These are phyloP conservation scores for Tenualosa thibaudeaui DNA, from an alignment of 2,797 vertebrate genomes.

Conservation along the genomic window DNA sequence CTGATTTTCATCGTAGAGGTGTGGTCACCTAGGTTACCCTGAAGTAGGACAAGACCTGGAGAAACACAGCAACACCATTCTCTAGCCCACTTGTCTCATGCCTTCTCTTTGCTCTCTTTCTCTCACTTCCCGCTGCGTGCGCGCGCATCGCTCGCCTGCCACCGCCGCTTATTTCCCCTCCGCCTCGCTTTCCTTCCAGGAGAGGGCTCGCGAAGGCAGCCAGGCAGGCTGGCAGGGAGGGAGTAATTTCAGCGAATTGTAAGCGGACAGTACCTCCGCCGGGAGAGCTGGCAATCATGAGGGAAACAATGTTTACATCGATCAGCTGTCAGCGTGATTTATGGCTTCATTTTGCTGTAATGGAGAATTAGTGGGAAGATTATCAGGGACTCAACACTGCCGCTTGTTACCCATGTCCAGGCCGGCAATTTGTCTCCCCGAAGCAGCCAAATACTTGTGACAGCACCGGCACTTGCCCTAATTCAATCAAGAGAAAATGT, in stretches of 20 bases:
- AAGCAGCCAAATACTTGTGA: slow-evolving; percentile 99
- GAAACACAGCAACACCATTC: not conserved
- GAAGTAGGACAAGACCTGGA: not conserved
- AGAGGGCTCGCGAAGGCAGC: slow-evolving; percentile 70
- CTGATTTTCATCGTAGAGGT: too few species aligned
- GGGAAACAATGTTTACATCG: slow-evolving; percentile 99
- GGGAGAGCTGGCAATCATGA: slow-evolving; percentile 99
- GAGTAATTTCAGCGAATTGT: slow-evolving; percentile 97
- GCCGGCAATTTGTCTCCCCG: slow-evolving; percentile 99
- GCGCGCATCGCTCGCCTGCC: not conserved
- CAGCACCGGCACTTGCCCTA: slow-evolving; percentile 99
- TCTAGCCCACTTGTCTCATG: not conserved
- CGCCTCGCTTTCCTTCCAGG: slow-evolving; percentile 55
- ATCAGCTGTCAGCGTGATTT: slow-evolving; percentile 99
- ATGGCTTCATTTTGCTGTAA: slow-evolving; percentile 99
- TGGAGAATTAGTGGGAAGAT: slow-evolving; percentile 99
- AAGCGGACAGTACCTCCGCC: slow-evolving; percentile 98
- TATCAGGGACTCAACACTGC: slow-evolving; percentile 99
- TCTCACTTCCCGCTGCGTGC: not conserved
- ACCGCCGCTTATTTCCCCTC: slow-evolving; percentile 64
- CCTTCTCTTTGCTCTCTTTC: not conserved
- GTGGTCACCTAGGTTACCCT: not conserved
- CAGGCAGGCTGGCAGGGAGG: slow-evolving; percentile 49
- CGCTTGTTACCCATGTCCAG: slow-evolving; percentile 99
- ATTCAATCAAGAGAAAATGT: slow-evolving; percentile 99